phyloP scores from a whole-genome alignment of 2,113 vertebrate genomes.

The Pseudolaguvia tuberculata region DNA sequence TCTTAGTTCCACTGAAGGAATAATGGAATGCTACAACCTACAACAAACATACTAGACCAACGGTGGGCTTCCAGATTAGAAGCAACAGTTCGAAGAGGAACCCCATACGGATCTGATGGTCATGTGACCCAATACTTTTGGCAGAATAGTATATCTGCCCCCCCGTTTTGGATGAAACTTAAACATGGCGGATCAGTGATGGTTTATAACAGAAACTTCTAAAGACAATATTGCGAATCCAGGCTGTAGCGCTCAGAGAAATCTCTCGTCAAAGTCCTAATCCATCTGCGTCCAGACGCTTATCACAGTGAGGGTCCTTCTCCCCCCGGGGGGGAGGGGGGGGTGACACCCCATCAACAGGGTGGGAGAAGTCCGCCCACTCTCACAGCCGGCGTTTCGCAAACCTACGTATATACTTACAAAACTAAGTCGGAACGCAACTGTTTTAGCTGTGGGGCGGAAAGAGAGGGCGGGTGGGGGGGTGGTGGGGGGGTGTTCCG shows the following conservation, averaged over 20 bases:
- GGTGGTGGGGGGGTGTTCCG: not conserved
- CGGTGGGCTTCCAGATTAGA: too few relatives aligned
- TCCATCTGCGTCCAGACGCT: constrained; percentile 46
- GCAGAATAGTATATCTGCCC: too few relatives aligned
- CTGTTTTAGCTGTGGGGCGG: constrained; percentile 36
- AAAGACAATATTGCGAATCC: not conserved
- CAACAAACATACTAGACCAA: too few relatives aligned
- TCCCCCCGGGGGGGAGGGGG: too few relatives aligned
- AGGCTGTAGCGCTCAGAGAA: not conserved
- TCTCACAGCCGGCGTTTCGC: constrained; percentile 26
- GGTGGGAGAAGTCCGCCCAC: constrained; percentile 33
- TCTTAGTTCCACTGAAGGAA: too few relatives aligned
- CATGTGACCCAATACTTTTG: too few relatives aligned
- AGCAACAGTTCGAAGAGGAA: too few relatives aligned
- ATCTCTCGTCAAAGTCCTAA: not conserved
- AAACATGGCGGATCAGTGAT: not conserved
- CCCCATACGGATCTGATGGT: too few relatives aligned
- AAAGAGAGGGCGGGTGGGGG: not conserved
- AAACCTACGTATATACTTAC: constrained; percentile 7
- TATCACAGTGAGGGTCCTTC: constrained; percentile 38
- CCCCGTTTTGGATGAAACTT: too few relatives aligned
- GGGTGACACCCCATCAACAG: constrained; percentile 30
- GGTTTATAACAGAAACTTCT: not conserved
- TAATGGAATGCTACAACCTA: too few relatives aligned
- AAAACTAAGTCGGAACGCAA: constrained; percentile 23